Evolutionary conservation across 2,888 invertebrate genomes (phyloP), one percentile per base, ranked within the genome.

Genomic region (Eupithecia abbreviata): DNA sequence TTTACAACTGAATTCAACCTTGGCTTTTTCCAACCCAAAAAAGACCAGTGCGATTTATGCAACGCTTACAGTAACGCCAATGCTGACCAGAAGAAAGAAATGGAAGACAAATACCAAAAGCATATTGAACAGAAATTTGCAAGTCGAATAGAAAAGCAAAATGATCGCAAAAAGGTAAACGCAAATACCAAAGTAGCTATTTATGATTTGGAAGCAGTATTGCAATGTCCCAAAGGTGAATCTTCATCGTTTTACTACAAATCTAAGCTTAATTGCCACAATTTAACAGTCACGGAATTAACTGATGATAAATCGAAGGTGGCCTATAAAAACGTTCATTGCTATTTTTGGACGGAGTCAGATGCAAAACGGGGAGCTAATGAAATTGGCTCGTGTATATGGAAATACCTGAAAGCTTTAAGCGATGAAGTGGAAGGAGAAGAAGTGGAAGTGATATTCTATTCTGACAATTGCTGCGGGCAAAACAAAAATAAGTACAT

Each of bases 391-490:
- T 58, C 71, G 42, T 71, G 71, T 77, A 43, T 80, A 6, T 79
- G 72, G 72, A 68, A 75, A 43, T 82, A 77, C 55, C 68, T 80
- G 49, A 71, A 77, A 74, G 47, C 41, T 58, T 30, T 72, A 62
- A 67, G 51, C 47, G 65, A 76, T 67, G 74, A 58, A 51, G 55
- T 58, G 43, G 73, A 66, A 49, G 66, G 74, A 10, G 69, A 51
- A 58, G 71, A 75, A 79, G 62, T 62, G 43, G 65, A 80, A 47
- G 76, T 84, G 49, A 84, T 82, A 71, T 85, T 87, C 77, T 86
- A 86, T 80, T 85, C 84, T 43, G 86, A 87, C 73, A 86, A 87
- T 75, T 87, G 85, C 73, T 83, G 82, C 68, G 85, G 85, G 13
- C 86, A 87, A 71, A 81, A 84, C 71, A 86, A 85, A 82, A 83